phyloP scores from a whole-genome alignment of 2,797 vertebrate species.

The Nyctibius grandis region DNA sequence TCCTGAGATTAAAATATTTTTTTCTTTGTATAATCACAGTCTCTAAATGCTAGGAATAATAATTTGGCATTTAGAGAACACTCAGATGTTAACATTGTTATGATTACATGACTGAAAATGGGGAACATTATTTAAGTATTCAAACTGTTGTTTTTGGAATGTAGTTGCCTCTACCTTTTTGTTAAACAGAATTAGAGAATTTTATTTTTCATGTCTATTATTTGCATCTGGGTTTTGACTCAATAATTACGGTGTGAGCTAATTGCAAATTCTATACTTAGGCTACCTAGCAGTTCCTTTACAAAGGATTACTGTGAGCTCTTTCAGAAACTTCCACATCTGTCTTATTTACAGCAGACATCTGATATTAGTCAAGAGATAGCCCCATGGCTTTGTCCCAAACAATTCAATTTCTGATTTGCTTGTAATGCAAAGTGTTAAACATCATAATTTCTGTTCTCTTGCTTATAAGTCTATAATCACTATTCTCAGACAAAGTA shows the following conservation, averaged over 20 bases:
- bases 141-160: neutral
- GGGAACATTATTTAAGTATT: conserved; percentile 7
- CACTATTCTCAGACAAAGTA: neutral
- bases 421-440: neutral
- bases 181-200: neutral
- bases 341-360: neutral
- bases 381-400: neutral
- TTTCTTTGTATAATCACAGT: neutral
- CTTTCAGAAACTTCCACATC: neutral
- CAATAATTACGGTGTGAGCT: neutral
- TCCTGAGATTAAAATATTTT: neutral
- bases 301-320: neutral
- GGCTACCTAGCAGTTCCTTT: neutral
- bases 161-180: neutral
- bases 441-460: neutral
- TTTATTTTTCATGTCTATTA: neutral
- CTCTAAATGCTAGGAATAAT: neutral
- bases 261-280: neutral
- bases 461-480: neutral
- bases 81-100: neutral
- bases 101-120: conserved; percentile 22
- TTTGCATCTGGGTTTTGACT: neutral
- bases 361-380: neutral
- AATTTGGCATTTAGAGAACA: conserved; percentile 36
- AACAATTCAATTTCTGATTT: neutral